Conservation (phyloP, 2,113 vertebrate genomes). For the Hyperopisus bebe region DNA sequence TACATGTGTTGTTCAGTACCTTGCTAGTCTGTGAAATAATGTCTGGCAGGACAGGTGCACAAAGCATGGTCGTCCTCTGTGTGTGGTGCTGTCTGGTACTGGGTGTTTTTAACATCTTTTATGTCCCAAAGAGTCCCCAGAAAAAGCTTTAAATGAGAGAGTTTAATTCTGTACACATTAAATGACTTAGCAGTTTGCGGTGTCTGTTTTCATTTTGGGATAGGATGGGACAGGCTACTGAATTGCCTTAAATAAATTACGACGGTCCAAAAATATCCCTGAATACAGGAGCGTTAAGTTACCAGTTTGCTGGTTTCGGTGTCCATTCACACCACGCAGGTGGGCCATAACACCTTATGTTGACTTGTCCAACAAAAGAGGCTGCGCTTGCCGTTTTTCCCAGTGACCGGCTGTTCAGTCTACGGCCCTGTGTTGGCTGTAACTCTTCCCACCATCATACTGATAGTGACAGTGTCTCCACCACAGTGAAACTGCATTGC, state of each 20-base stretch:
- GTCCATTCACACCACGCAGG: background rate
- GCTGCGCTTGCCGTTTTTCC: background rate
- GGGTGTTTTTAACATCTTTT: background rate
- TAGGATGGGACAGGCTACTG: background rate
- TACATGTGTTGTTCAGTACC: background rate
- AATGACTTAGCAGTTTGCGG: background rate
- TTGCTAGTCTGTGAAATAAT: background rate
- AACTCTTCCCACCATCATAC: background rate
- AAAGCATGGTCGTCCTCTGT: background rate
- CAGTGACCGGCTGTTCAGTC: background rate
- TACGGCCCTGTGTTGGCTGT: background rate
- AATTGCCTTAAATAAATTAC: constrained; percentile 14
- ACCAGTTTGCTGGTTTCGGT: background rate
- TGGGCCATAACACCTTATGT: background rate
- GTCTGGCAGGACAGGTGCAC: background rate
- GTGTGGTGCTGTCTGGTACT: background rate
- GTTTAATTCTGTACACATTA: background rate
- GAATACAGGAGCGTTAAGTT: background rate
- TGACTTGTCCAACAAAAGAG: background rate
- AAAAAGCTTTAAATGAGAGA: background rate
- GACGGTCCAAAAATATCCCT: background rate
- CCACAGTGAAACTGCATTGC: background rate
- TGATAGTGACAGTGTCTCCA: background rate
- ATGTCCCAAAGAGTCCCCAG: background rate
- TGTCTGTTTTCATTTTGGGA: constrained; percentile 11